Evolutionary conservation across 2,113 vertebrate species (phyloP).

Genomic region (Hyperoodon ampullatus): DNA sequence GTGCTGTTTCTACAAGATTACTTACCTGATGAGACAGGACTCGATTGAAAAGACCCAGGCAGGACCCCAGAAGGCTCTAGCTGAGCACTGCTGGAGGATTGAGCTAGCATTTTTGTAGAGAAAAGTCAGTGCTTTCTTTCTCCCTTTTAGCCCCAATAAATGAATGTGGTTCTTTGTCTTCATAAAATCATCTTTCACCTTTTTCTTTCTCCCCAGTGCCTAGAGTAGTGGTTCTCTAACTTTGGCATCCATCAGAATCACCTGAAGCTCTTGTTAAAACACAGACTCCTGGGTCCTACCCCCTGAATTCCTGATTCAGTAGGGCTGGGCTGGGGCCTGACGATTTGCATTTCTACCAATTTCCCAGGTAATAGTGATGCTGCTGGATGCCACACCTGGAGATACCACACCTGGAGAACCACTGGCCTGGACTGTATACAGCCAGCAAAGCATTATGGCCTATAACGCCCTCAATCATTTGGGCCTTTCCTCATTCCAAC

Average conservation of each 20-base stretch:
- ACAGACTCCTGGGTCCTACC: background rate
- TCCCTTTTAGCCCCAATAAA: background rate
- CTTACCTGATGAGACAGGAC: conserved; percentile 66
- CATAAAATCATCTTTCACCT: background rate
- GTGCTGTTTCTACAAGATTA: conserved; percentile 69
- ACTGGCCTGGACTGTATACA: background rate
- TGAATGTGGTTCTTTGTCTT: background rate
- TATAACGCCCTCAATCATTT: background rate
- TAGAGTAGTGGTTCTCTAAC: background rate
- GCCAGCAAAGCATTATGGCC: background rate
- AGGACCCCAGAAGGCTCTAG: conserved; percentile 45
- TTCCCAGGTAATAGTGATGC: background rate
- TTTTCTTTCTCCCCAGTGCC: background rate
- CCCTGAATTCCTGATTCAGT: background rate
- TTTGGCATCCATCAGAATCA: background rate
- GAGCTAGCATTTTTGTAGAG: background rate
- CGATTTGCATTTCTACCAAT: background rate
- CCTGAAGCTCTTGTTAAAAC: background rate
- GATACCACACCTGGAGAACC: background rate
- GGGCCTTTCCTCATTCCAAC: background rate
- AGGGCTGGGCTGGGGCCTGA: background rate
- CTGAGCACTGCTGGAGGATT: background rate
- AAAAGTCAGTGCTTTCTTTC: background rate
- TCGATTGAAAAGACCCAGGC: background rate
- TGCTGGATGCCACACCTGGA: background rate